Evolutionary conservation across 2,113 vertebrate species (phyloP), one percentile per base, ranked within the genome.

Genomic region (Misgurnus anguillicaudatus): DNA sequence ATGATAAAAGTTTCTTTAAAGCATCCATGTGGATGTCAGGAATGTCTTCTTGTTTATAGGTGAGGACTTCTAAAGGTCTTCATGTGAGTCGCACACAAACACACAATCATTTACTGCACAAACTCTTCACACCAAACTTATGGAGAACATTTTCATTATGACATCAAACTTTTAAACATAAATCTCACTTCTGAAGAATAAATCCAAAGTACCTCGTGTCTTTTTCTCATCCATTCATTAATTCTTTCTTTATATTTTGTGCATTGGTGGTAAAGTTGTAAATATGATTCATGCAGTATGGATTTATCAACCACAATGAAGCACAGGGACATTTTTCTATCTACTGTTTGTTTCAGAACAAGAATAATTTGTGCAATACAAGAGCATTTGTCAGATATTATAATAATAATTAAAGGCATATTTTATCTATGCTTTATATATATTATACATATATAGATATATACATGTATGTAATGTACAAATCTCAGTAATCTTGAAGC

Each of bases 351-450:
- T 78, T 83, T 81, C 58, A 38, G 75, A 77, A 80, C 58, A 55
- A 80, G 67, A 70, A 39, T 51, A 24, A 73, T 83, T 78, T 85
- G 84, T 83, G 79, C 79, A 79, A 83, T 83, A 83, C 62, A 78
- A 79, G 72, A 78, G 77, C 69, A 66, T 73, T 65, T 80, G 70
- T 55, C 55, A 78, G 78, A 79, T 67, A 75, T 64, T 64, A 79
- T 67, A 64, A 81, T 66, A 72, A 31, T 31, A 31, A 31, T 31
- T 48, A 75, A 81, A 83, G 78, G 78, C 78, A 83, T 85, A 80
- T 83, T 80, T 85, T 85, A 76, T 81, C 55, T 83, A 81, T 79
- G 79, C 79, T 81, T 81, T 81, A 72, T 80, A 82, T 83, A 83
- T 78, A 71, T 31, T 31, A 31, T 31, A 71, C 21, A 69, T 70